Conservation (phyloP, 2,113 vertebrate genomes). For the Malurus elegans region DNA sequence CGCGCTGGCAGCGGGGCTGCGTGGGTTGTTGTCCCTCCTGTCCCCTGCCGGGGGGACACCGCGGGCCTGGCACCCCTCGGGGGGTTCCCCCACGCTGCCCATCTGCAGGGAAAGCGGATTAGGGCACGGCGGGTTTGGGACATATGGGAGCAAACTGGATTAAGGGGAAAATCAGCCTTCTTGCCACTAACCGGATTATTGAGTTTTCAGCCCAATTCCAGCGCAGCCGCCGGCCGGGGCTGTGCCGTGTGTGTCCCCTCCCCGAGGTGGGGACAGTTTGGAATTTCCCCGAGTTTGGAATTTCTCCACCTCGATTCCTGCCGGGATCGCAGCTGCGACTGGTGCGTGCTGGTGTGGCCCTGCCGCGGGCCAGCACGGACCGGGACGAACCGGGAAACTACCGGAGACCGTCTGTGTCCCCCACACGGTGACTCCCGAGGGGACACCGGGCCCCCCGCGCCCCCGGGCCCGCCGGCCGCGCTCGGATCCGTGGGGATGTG, state of each 20-base stretch:
- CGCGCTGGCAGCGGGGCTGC: fast-evolving
- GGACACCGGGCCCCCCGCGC: background rate
- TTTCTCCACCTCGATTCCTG: fast-evolving
- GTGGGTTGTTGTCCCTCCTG: fast-evolving
- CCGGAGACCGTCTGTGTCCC: no score
- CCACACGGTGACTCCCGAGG: background rate
- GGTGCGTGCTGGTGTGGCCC: background rate
- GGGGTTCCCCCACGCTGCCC: fast-evolving
- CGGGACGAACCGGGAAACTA: background rate
- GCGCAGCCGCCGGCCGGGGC: background rate
- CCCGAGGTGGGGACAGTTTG: background rate
- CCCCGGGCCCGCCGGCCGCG: background rate
- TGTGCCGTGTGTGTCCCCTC: fast-evolving
- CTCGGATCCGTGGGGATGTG: background rate
- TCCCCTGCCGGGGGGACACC: fast-evolving
- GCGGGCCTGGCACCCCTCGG: background rate
- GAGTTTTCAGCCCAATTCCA: background rate
- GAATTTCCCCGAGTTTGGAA: fast-evolving
- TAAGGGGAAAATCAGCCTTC: background rate
- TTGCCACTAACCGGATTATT: background rate
- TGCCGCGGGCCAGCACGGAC: fast-evolving
- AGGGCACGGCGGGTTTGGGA: fast-evolving
- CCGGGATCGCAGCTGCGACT: background rate
- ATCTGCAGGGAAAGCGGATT: background rate
- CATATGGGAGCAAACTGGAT: slow-evolving; percentile 21